These are phyloP conservation scores for Abscondita cerata DNA, from an alignment of 2,888 invertebrate species.

Conservation along the genomic window DNA sequence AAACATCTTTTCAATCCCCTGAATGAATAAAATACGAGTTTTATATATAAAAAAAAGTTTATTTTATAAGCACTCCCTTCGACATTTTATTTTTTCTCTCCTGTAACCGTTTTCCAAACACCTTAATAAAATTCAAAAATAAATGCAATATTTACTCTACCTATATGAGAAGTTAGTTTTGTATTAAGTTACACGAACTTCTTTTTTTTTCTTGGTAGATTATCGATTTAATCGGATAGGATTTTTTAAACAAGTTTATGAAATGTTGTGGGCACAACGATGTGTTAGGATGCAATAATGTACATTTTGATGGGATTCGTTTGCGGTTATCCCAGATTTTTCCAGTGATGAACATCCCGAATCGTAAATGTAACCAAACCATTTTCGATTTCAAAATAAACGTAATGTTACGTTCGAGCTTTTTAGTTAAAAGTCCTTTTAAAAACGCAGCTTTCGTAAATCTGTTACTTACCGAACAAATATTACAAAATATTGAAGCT, in stretches of 20 bases:
- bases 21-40: conserved; percentile 25
- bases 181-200: neutral
- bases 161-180: conserved; percentile 23
- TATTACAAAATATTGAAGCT: conserved; percentile 8
- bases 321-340: too few species aligned
- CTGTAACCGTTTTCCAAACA: conserved; percentile 24
- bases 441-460: neutral
- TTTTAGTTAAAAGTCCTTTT: conserved; percentile 1
- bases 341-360: neutral
- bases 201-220: neutral
- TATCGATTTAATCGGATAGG: too few species aligned
- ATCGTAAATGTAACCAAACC: neutral
- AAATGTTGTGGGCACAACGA: too few species aligned
- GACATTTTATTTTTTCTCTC: conserved; percentile 23
- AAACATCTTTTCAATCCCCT: neutral
- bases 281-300: too few species aligned
- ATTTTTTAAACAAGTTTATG: too few species aligned
- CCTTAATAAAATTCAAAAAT: conserved; percentile 32
- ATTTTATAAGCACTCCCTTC: conserved; percentile 16
- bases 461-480: conserved; percentile 1
- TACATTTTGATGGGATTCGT: too few species aligned
- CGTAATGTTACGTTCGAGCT: neutral
- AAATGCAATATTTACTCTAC: conserved; percentile 28
- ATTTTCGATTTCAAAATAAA: neutral
- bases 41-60: conserved; percentile 22